Conservation (phyloP, 2,888 invertebrate species). For the Melipona bicolor region DNA sequence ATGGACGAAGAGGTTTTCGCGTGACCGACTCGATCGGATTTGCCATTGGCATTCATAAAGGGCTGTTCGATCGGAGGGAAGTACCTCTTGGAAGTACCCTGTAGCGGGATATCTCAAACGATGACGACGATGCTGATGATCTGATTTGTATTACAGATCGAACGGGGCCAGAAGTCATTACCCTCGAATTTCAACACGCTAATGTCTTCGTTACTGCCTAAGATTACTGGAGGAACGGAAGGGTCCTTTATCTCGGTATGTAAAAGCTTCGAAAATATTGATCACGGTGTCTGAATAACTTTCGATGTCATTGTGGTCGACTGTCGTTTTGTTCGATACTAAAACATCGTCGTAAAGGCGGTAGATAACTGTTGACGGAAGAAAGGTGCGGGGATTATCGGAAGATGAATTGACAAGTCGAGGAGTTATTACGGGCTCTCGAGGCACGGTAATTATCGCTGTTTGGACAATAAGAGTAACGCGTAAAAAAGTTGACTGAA, state of each 20-base stretch:
- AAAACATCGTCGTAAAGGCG: not conserved
- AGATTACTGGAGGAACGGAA: not conserved
- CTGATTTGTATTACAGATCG: slow-evolving; percentile 8
- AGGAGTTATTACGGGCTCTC: not conserved
- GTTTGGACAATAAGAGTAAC: not conserved
- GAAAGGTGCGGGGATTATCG: not conserved
- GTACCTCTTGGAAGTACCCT: not conserved
- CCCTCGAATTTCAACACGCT: slow-evolving; percentile 4
- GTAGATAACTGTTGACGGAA: not conserved
- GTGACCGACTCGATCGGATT: slow-evolving; percentile 76
- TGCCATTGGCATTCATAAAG: slow-evolving; percentile 61
- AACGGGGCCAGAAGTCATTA: not conserved
- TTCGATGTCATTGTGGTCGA: not conserved
- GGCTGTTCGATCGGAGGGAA: slow-evolving; percentile 6
- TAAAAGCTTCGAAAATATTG: slow-evolving; percentile 1
- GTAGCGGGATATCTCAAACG: not conserved
- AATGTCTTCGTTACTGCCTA: slow-evolving; percentile 5
- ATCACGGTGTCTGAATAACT: not conserved
- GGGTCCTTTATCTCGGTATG: not conserved
- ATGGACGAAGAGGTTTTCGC: slow-evolving; percentile 65
- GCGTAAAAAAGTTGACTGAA: not conserved
- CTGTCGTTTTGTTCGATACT: not conserved
- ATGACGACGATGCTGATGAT: not conserved
- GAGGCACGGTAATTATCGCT: not conserved
- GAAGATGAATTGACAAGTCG: not conserved